Base-by-base conservation (phyloP, 2,888 invertebrate genomes). In the Tortrix viridana region DNA sequence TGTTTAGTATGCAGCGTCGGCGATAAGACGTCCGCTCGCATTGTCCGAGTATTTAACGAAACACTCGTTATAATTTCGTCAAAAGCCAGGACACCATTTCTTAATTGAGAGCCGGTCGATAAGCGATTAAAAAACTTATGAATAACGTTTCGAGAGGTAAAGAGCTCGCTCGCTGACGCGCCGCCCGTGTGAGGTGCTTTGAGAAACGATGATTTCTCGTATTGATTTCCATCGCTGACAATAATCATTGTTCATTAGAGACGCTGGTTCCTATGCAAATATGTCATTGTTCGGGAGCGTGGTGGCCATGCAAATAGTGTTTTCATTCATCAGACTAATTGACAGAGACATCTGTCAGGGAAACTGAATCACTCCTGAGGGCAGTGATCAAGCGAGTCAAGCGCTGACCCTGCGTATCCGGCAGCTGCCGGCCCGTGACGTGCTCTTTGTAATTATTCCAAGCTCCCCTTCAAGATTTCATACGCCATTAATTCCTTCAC, bases 331-430 rank as follows among this genome's bases (percentile, higher is more conserved):
- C 80, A 69, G 73, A 77, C 71, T 90, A 91, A 91, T 91, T 89
- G 82, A 79, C 78, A 74, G 76, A 76, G 85, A 88, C 92, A 92
- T 91, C 91, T 92, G 92, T 88, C 88, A 82, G 79, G 77, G 83
- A 83, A 87, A 85, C 85, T 91, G 91, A 92, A 89, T 91, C 91
- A 91, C 82, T 87, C 84, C 80, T 88, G 86, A 85, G 85, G 81
- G 76, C 80, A 69, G 80, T 85, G 84, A 84, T 85, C 86, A 85
- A 85, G 85, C 84, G 85, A 85, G 82, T 88, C 88, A 86, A 85
- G 80, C 79, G 81, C 79, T 91, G 91, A 91, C 91, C 91, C 88
- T 84, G 84, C 80, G 79, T 85, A 88, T 90, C 91, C 91, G 90
- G 76, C 91, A 89, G 89, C 89, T 90, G 90, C 85, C 14, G 76